Base-by-base conservation (phyloP, 2,797 vertebrate species). In the Hippoglossus hippoglossus region DNA sequence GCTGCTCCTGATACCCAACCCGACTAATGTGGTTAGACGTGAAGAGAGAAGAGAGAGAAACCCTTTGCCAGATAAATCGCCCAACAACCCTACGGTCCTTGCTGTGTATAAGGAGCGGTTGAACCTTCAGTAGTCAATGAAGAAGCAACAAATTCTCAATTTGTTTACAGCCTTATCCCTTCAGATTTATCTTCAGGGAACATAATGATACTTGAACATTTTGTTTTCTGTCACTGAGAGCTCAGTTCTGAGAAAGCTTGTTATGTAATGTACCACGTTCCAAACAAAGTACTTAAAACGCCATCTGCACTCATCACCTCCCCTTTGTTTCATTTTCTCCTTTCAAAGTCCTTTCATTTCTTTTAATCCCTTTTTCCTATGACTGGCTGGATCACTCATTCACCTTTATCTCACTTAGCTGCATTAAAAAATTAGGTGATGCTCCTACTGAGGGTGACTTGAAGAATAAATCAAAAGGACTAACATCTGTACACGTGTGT, bases 231-330 rank as follows among this genome's bases (percentile, higher is more conserved):
- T 67, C 57, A 58, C 58, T 63, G 39, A 41, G 21, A 75, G 25
- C 54, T 80, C 50, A 41, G 46, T 63, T 75, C 75, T 59, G 61
- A 75, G 58, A 79, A 68, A 71, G 54, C 77, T 55, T 57, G 36
- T 85, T 80, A 83, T 41, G 58, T 44, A 84, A 82, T 24, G 41
- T 24, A 13, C 26, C 47, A 53, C 10, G 19, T 51, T 73, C 52
- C 34, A 11, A 21, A 67, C 54, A 15, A 28, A 75, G 79, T 49
- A 58, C 71, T 63, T 73, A 64, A 60, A 72, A 52, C 12, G 1
- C 21, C 21, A 50, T 75, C 70, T 64, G 56, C 47, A 54, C 55
- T 57, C 39, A 8, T 64, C 67, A 7, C 49, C 52, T 46, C 24
- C 47, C 63, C 10, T 31, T 44, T 4, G n/a, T 39, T 67, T 44